Evolutionary conservation across 92 coral and sea anemone genomes (phyloP).

Genomic region (Epizoanthus ramosus): DNA sequence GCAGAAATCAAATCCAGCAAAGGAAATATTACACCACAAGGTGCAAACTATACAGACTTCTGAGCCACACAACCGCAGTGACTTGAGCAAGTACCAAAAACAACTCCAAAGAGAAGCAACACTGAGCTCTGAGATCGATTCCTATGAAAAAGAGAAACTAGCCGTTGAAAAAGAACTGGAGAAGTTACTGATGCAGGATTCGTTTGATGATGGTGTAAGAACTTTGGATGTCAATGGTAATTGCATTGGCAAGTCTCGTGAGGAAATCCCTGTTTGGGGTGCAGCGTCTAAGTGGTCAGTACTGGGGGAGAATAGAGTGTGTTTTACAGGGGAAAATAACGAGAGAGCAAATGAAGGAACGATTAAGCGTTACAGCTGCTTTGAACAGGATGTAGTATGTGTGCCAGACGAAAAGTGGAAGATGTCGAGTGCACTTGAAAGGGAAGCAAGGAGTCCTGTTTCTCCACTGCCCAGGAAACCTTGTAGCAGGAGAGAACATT

Average conservation of each 20-base stretch:
- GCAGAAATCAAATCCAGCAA: not conserved
- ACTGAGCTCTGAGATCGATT: conserved; percentile 8
- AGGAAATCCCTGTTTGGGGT: not conserved
- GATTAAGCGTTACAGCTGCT: not conserved
- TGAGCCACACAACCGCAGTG: not conserved
- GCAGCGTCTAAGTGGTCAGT: not conserved
- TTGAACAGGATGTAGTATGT: not conserved
- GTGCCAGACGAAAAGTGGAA: not conserved
- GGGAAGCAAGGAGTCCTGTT: not conserved
- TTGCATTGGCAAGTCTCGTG: not conserved
- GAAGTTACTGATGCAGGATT: not conserved
- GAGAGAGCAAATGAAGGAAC: not conserved
- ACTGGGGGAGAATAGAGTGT: no score
- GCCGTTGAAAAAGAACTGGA: not conserved
- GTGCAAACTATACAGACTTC: not conserved
- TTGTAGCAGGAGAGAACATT: conserved; percentile 13
- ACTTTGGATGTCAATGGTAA: conserved; percentile 14
- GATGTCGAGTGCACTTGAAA: not conserved
- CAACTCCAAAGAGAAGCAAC: not conserved
- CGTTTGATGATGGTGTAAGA: not conserved
- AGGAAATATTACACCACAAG: not conserved
- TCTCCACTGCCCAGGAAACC: not conserved
- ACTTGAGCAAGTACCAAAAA: not conserved
- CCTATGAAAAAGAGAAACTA: conserved; percentile 4
- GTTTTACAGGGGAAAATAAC: no score